A percentile compares a stretch with the other conserved stretches of the same genome.
Evolutionary conservation across 2,113 vertebrate species (phyloP).

Genomic region (Lophotis ruficrista): DNA sequence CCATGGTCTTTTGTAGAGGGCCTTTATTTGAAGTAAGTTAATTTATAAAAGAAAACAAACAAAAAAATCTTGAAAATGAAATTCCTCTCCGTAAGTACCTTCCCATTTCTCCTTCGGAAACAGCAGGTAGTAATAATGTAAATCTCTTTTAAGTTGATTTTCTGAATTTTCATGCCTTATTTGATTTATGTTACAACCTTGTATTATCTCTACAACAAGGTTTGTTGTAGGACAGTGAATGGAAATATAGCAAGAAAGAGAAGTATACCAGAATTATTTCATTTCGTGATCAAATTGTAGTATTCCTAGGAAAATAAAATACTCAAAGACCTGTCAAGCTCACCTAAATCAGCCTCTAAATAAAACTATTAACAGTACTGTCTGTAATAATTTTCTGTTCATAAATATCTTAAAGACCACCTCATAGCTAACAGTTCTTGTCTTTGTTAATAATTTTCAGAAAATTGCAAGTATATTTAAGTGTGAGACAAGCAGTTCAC

Average conservation of each 20-base stretch:
- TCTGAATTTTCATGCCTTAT: background rate
- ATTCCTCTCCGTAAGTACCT: background rate
- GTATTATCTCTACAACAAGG: background rate
- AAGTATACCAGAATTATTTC: background rate
- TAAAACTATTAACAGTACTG: background rate
- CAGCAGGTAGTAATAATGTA: background rate
- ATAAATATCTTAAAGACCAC: background rate
- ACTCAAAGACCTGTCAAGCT: background rate
- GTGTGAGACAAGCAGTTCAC: background rate
- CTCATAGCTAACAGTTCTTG: background rate
- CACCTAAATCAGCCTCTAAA: background rate
- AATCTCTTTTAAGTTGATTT: background rate
- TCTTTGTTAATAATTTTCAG: conserved; percentile 10
- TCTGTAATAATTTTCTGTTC: background rate
- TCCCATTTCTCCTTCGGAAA: background rate
- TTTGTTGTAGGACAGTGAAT: background rate
- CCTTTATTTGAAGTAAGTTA: background rate
- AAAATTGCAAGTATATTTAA: conserved; percentile 14
- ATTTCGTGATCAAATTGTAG: background rate
- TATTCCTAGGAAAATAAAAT: background rate
- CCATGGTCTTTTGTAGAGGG: background rate
- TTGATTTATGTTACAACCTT: background rate
- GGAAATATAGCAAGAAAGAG: background rate
- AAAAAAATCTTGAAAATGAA: background rate
- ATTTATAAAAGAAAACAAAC: background rate